A percentile compares a stretch with the other conserved stretches of the same genome.
Evolutionary conservation across 2,888 invertebrate genomes (phyloP).

Genomic region (Pristionchus japonicus): DNA sequence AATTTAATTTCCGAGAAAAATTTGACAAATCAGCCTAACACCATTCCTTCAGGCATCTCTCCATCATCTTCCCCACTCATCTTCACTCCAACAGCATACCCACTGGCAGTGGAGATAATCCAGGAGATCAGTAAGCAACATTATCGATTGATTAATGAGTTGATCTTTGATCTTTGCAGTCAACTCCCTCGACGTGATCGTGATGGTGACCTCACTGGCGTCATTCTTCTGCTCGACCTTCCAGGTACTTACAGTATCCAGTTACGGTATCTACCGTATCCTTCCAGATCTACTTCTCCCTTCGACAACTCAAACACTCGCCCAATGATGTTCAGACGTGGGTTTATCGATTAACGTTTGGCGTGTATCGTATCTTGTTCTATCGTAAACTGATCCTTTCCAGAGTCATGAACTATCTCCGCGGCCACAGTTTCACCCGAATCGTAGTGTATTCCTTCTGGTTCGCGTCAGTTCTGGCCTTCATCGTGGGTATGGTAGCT

Average conservation of each 20-base stretch:
- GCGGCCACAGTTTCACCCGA: conserved; percentile 54
- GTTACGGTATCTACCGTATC: conserved; percentile 41
- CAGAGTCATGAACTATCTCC: conserved; percentile 54
- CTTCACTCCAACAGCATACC: neutral
- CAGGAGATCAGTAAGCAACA: neutral
- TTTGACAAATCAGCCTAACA: too few relatives aligned
- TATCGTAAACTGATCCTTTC: conserved; percentile 41
- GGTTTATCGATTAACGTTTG: conserved; percentile 6
- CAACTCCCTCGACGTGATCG: conserved; percentile 54
- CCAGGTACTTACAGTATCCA: conserved; percentile 54
- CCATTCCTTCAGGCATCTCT: neutral
- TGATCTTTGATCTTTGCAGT: conserved; percentile 48
- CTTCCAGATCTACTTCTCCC: conserved; percentile 32
- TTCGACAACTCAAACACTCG: conserved; percentile 4
- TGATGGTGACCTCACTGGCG: conserved; percentile 52
- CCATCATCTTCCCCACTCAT: neutral
- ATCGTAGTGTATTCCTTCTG: conserved; percentile 59
- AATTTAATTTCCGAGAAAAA: too few relatives aligned
- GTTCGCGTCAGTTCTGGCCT: conserved; percentile 54
- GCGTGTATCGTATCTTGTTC: too few relatives aligned
- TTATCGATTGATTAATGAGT: neutral
- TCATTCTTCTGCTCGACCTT: conserved; percentile 55
- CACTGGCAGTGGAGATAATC: neutral
- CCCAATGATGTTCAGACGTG: neutral
- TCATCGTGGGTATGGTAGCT: conserved; percentile 50